These are phyloP conservation scores for Aythya fuligula DNA, from an alignment of 2,797 vertebrate species.

Conservation along the genomic window DNA sequence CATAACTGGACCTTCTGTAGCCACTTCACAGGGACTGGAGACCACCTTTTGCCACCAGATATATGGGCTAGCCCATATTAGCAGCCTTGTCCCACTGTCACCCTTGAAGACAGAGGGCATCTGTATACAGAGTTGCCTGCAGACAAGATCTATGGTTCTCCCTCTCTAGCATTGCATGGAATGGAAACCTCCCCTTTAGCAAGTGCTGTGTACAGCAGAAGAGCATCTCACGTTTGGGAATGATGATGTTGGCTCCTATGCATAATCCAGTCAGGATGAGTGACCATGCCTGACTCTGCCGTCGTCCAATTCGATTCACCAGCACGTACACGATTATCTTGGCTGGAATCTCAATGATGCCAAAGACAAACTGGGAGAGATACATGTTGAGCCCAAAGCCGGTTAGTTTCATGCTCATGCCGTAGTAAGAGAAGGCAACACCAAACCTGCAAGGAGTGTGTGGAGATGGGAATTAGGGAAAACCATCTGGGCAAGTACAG, in stretches of 20 bases:
- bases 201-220: not conserved
- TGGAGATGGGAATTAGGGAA: not conserved
- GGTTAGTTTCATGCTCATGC: slow-evolving; percentile 87
- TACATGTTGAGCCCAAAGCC: slow-evolving; percentile 87
- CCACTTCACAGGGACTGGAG: not conserved
- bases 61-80: not conserved
- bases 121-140: not conserved
- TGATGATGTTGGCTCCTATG: slow-evolving; percentile 47
- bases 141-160: not conserved
- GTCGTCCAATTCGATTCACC: slow-evolving; percentile 83
- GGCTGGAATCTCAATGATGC: slow-evolving; percentile 85
- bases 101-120: not conserved
- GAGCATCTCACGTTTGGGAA: slow-evolving; percentile 25
- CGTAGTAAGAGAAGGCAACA: slow-evolving; percentile 86
- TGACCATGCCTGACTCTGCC: slow-evolving; percentile 74
- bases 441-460: slow-evolving; percentile 81
- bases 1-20: not conserved
- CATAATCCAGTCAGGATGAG: slow-evolving; percentile 61
- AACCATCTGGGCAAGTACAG: not conserved
- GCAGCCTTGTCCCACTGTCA: not conserved
- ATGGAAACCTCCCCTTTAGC: not conserved
- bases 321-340: slow-evolving; percentile 82
- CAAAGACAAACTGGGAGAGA: slow-evolving; percentile 88
- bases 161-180: not conserved
- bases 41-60: not conserved